Percentiles rank a stretch among this genome's conserved stretches.
phyloP scores from a whole-genome alignment of 2,113 vertebrate genomes.

The Cephalopterus ornatus region DNA sequence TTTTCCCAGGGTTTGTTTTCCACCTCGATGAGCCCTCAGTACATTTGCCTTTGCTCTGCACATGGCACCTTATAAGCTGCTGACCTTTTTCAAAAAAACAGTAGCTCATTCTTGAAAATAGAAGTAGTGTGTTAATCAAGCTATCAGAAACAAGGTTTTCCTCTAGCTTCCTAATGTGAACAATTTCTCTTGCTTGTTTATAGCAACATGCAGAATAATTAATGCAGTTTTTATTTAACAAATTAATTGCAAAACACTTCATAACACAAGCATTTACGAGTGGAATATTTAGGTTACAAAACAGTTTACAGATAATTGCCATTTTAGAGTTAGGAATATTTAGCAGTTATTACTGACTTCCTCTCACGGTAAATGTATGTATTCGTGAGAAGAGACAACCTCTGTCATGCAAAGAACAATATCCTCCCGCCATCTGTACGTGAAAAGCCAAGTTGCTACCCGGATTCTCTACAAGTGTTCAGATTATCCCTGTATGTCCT shows the following conservation, averaged over 20 bases:
- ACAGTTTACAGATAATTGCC: background rate
- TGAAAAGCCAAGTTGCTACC: background rate
- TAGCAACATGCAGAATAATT: background rate
- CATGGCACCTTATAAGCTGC: background rate
- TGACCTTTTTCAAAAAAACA: background rate
- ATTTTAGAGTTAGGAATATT: background rate
- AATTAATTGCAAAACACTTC: background rate
- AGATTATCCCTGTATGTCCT: background rate
- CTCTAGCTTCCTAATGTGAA: background rate
- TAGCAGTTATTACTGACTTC: background rate
- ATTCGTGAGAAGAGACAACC: background rate
- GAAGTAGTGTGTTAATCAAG: background rate
- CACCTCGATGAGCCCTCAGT: fast-evolving
- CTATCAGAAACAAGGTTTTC: background rate
- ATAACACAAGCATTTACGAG: background rate
- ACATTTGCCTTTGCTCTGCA: background rate
- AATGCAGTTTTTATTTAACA: background rate
- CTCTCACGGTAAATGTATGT: background rate
- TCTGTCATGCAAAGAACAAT: background rate
- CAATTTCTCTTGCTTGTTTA: background rate
- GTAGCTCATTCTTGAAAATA: background rate
- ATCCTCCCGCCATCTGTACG: background rate
- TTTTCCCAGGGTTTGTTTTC: background rate
- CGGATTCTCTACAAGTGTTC: background rate
- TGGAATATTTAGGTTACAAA: background rate